Evolutionary conservation across 2,113 vertebrate species (phyloP), one percentile per base, ranked within the genome.

Genomic region (Opisthocomus hoazin): DNA sequence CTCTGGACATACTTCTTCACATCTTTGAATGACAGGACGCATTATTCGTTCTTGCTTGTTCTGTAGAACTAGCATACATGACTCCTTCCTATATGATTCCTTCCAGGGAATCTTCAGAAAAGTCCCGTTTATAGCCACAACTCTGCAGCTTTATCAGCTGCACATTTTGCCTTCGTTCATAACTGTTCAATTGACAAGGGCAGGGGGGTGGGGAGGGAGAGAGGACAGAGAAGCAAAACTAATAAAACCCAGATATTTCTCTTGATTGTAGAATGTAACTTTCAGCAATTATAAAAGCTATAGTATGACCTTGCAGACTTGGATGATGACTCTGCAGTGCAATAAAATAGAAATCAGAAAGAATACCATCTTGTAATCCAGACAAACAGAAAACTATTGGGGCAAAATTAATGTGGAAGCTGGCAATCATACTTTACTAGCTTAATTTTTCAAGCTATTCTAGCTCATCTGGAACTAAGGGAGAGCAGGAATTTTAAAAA

Each of bases 181-280:
- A 36, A 50, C 20, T 0, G 0, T 15, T 15, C 41, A 64, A 2
- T 2, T 66, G 45, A 18, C 5, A 5, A 22, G 7, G 16, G 23
- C 4, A 20, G 22, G 11, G 6, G 32, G 16, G 6, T 6, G 7
- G 27, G 26, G n/a, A n/a, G n/a, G n/a, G n/a, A n/a, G n/a, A n/a
- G 7, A 37, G 61, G 24, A n/a, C 23, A 12, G 17, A 69, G 10
- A 48, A 84, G 41, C 14, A 78, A 56, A 89, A 63, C 12, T 41
- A 64, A 15, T 6, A 54, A 84, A 60, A 1, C 5, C 12, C 8
- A 91, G 66, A 24, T 81, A 73, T 60, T 87, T n/a, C 58, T 58
- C 9, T 13, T 87, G 51, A 32, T 2, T 41, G 17, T 29, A 82
- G 46, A 58, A 88, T 20, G 17, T 8, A 45, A 29, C 3, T 70